Percentiles rank a stretch among this genome's conserved stretches.
Conservation (phyloP, 2,113 vertebrate species). For the Podarcis cretensis region DNA sequence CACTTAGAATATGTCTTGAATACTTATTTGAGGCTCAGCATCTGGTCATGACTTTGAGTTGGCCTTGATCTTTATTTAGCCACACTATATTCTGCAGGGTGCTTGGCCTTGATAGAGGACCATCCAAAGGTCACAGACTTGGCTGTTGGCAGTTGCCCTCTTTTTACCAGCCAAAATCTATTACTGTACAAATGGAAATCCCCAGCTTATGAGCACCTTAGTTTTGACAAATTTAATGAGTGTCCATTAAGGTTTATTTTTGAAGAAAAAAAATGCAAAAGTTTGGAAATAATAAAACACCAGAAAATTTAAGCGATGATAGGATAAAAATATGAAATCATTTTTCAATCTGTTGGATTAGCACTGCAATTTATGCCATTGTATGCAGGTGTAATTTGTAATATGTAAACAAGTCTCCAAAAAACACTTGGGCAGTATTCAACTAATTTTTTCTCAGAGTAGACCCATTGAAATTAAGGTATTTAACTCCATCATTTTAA, state of each 20-base stretch:
- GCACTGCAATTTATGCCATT: neutral
- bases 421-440: neutral
- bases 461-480: too few relatives aligned
- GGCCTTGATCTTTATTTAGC: conserved; percentile 80
- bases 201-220: conserved; percentile 62
- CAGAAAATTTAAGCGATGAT: neutral
- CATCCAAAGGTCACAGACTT: conserved; percentile 76
- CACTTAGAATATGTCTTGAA: conserved; percentile 45
- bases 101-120: conserved; percentile 69
- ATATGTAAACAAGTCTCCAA: too few relatives aligned
- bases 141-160: conserved; percentile 60
- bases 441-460: too few relatives aligned
- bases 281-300: conserved; percentile 25
- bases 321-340: neutral
- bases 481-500: too few relatives aligned
- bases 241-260: conserved; percentile 21
- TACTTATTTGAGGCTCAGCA: conserved; percentile 58
- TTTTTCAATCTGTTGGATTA: neutral
- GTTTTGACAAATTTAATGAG: conserved; percentile 34
- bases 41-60: conserved; percentile 70
- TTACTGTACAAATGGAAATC: conserved; percentile 76
- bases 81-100: conserved; percentile 69
- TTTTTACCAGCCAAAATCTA: conserved; percentile 69
- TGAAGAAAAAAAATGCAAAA: conserved; percentile 35
- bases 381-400: neutral